Base-by-base conservation (phyloP, 2,797 vertebrate species). In the Lophius americanus region DNA sequence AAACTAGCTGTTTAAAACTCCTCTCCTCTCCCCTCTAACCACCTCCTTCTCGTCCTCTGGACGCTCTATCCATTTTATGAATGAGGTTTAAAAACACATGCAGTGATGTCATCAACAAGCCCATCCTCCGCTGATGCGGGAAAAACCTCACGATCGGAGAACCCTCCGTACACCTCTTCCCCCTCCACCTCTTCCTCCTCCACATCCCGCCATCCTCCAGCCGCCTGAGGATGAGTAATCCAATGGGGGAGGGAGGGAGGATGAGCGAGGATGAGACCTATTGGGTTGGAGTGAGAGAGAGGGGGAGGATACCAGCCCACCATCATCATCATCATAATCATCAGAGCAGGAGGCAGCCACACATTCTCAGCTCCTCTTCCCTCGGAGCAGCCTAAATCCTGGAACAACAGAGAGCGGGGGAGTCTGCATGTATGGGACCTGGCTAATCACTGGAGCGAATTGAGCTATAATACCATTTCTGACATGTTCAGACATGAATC, bases 201-300 rank as follows among this genome's bases (percentile, higher is more conserved):
- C 23, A 23, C 23, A 23, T 23, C 23, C 23, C 1, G 23, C 23
- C 23, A 23, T 23, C 23, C 23, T 42, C 57, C 82, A 65, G 62
- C 33, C 76, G 70, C 77, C 60, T 23, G 71, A 74, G 83, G 87
- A 91, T 91, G 91, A 90, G 89, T 90, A 91, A 91, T 91, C 88
- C 73, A 78, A 42, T 5, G 36, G 52, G 83, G 43, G 78, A 23
- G 23, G 23, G 23, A 23, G 23, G 23, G 23, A 23, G 23, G 23
- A 23, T 23, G 23, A 23, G 23, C 1, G 23, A 23, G 77, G 41
- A n/a, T 33, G 38, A n/a, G 39, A 35, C 2, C 12, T 51, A 51
- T 23, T 60, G 60, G 41, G 38, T 32, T 60, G 48, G 53, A 47
- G 60, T 37, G 68, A 9, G 60, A 32, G 50, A 9, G 60, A 9